phyloP scores from a whole-genome alignment of 2,888 invertebrate genomes.

The Athalia circularis region DNA sequence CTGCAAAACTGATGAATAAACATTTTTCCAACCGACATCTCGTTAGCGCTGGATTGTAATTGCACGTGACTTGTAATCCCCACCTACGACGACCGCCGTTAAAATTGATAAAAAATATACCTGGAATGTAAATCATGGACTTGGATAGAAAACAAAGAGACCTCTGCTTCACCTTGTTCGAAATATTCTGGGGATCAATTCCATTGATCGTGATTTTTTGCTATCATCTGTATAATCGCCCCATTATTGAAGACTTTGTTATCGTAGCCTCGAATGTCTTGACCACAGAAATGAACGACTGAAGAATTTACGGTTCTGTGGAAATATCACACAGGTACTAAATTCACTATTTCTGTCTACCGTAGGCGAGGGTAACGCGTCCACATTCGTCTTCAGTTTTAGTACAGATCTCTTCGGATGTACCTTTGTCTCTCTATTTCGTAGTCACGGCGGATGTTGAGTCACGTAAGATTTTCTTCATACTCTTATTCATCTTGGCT shows the following conservation, averaged over 20 bases:
- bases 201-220: neutral
- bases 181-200: neutral
- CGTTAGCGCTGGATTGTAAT: slow-evolving; percentile 20
- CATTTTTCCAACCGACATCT: slow-evolving; percentile 16
- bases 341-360: slow-evolving; percentile 5
- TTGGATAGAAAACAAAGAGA: no score
- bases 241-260: neutral
- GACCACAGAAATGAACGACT: neutral
- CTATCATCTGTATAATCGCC: slow-evolving; percentile 1
- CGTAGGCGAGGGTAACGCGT: neutral
- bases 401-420: neutral
- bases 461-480: slow-evolving; percentile 14
- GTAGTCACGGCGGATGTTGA: neutral
- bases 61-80: neutral
- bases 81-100: no score
- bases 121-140: no score
- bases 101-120: no score
- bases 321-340: neutral
- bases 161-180: neutral
- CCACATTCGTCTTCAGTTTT: neutral
- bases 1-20: slow-evolving; percentile 23
- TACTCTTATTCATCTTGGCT: slow-evolving; percentile 48
- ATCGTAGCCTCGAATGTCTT: neutral
- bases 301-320: neutral
- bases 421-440: neutral